phyloP scores from a whole-genome alignment of 2,888 invertebrate species.

The Platycnemis pennipes region DNA sequence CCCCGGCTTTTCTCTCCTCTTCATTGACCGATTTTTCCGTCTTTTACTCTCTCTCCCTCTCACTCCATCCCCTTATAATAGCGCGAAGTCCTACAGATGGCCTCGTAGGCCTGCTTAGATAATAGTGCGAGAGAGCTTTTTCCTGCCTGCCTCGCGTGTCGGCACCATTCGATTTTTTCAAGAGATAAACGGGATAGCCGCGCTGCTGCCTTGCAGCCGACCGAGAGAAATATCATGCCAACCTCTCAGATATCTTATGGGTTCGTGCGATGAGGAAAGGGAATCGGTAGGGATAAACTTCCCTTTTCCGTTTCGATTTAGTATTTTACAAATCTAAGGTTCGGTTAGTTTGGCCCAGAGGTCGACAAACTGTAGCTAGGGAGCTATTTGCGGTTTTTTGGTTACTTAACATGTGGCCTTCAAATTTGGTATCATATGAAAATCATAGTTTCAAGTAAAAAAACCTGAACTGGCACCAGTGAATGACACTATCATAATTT shows the following conservation, averaged over 20 bases:
- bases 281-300: background rate
- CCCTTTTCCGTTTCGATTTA: background rate
- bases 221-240: background rate
- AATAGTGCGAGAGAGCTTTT: background rate
- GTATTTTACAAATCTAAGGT: too few species aligned
- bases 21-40: constrained; percentile 11
- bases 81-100: background rate
- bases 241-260: background rate
- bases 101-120: background rate
- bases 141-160: background rate
- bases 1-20: background rate
- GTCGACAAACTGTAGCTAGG: too few species aligned
- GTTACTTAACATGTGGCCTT: too few species aligned
- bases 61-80: background rate
- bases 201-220: background rate
- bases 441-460: too few species aligned
- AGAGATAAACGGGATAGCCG: background rate
- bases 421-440: too few species aligned
- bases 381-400: too few species aligned
- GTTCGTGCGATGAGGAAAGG: background rate
- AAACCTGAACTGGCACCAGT: too few species aligned
- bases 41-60: background rate
- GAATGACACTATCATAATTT: too few species aligned
- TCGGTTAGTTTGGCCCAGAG: too few species aligned
- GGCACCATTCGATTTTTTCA: background rate